Evolutionary conservation across 2,113 vertebrate species (phyloP).

Genomic region (Mesocricetus auratus): DNA sequence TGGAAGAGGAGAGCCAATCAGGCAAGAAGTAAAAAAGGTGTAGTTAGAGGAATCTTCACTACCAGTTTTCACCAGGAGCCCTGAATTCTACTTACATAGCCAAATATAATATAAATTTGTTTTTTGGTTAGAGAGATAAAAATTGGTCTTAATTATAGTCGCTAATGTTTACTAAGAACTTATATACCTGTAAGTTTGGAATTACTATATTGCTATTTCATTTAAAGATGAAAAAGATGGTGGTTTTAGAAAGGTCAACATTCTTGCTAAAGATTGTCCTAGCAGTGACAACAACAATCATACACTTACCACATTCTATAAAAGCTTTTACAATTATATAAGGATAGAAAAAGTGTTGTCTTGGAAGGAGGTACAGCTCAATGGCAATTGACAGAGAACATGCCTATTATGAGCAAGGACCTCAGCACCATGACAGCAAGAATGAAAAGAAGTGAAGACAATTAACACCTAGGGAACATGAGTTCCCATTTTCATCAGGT

Average conservation of each 20-base stretch:
- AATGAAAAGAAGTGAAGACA: not conserved
- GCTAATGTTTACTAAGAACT: not conserved
- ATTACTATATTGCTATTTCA: not conserved
- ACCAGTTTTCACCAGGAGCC: not conserved
- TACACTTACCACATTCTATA: not conserved
- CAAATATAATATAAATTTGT: not conserved
- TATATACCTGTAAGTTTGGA: not conserved
- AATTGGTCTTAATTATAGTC: slow-evolving; percentile 20
- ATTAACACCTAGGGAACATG: not conserved
- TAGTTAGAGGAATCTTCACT: not conserved
- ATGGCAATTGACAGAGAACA: not conserved
- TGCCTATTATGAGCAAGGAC: not conserved
- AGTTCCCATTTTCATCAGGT: not conserved
- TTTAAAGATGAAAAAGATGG: slow-evolving; percentile 27
- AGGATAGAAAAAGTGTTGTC: not conserved
- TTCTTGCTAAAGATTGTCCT: not conserved
- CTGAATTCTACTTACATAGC: not conserved
- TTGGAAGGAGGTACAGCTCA: not conserved
- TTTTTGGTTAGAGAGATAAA: not conserved
- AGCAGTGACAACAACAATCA: not conserved
- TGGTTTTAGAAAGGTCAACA: not conserved
- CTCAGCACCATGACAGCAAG: not conserved
- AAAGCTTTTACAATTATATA: not conserved
- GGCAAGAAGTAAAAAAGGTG: not conserved
- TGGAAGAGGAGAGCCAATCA: not conserved